Conservation (phyloP, 2,888 invertebrate genomes). For the Rhodophaea formosa region DNA sequence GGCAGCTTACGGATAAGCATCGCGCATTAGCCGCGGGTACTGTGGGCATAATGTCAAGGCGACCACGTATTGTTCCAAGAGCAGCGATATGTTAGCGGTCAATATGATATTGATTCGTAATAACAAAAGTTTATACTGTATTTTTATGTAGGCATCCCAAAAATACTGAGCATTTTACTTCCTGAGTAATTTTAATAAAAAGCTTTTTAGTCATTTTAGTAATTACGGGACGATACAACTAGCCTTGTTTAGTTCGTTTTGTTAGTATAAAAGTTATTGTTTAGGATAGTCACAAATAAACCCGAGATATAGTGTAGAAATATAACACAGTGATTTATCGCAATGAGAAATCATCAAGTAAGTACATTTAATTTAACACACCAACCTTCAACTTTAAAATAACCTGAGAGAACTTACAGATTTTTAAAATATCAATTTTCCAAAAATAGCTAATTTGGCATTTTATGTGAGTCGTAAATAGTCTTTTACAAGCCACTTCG, state of each 20-base stretch:
- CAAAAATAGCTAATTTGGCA: not conserved
- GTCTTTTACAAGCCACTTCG: not conserved
- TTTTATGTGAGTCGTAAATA: not conserved
- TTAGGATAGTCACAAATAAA: too few relatives aligned
- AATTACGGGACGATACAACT: too few relatives aligned
- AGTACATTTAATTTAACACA: not conserved
- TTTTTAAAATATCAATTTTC: not conserved
- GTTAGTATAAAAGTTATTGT: too few relatives aligned
- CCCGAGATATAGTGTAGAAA: too few relatives aligned
- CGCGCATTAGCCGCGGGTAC: conserved; percentile 26
- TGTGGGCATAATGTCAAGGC: conserved; percentile 41
- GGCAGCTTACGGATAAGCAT: conserved; percentile 23
- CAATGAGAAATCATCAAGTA: too few relatives aligned
- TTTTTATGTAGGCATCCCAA: too few relatives aligned
- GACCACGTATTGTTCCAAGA: conserved; percentile 40
- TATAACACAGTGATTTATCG: too few relatives aligned
- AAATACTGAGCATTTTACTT: too few relatives aligned
- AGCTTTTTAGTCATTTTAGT: too few relatives aligned
- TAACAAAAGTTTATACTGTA: not conserved
- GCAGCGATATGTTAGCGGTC: conserved; percentile 25
- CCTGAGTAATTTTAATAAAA: too few relatives aligned
- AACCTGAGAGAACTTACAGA: not conserved
- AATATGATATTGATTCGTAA: conserved; percentile 22
- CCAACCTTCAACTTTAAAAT: not conserved
- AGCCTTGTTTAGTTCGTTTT: too few relatives aligned